phyloP scores from a whole-genome alignment of 2,888 invertebrate genomes.

The Drosophila silvestris region DNA sequence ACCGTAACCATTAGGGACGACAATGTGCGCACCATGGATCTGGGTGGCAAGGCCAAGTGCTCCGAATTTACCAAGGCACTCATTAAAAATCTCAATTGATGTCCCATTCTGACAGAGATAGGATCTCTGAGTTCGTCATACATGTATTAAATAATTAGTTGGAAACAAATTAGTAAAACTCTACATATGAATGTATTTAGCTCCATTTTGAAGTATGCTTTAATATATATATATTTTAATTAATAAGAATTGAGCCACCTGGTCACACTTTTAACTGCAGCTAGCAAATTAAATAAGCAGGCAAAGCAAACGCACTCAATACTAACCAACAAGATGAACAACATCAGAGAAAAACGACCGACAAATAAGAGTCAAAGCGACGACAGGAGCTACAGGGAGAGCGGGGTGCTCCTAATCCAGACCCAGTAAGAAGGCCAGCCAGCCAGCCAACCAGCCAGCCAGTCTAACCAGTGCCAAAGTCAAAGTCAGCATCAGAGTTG shows the following conservation, averaged over 20 bases:
- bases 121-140: neutral
- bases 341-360: conserved; percentile 47
- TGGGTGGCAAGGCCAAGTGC: conserved; percentile 97
- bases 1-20: conserved; percentile 93
- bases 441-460: conserved; percentile 41
- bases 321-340: conserved; percentile 18
- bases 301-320: conserved; percentile 27
- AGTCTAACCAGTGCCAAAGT: conserved; percentile 82
- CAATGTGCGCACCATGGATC: conserved; percentile 94
- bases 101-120: neutral
- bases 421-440: conserved; percentile 45
- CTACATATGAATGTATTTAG: neutral
- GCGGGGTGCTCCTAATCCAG: conserved; percentile 45
- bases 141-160: neutral
- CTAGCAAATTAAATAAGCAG: conserved; percentile 30
- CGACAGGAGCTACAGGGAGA: conserved; percentile 2
- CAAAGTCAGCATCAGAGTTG: conserved; percentile 59
- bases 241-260: conserved; percentile 13
- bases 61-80: conserved; percentile 95
- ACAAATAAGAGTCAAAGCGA: conserved; percentile 34
- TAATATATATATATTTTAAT: neutral
- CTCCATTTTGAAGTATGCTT: neutral
- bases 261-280: conserved; percentile 30
- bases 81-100: conserved; percentile 55
- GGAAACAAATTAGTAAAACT: neutral